Conservation (phyloP, 1,140 invertebrate species). For the Aricia agestis region DNA sequence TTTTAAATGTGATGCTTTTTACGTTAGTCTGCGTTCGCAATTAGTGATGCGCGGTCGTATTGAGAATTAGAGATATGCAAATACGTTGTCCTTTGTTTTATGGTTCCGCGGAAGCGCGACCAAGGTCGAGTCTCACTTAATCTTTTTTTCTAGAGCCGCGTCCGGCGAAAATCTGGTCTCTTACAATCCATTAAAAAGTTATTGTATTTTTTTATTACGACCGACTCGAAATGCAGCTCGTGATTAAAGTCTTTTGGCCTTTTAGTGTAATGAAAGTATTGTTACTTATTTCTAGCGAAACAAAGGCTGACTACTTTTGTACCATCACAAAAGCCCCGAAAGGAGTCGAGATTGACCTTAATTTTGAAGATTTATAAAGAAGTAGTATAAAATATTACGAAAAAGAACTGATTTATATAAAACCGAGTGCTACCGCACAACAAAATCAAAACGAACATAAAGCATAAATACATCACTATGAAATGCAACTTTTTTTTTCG, state of each 20-base stretch:
- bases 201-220: slow-evolving; percentile 17
- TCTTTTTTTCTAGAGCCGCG: slow-evolving; percentile 35
- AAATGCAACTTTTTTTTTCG: not conserved
- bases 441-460: not conserved
- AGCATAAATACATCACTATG: not conserved
- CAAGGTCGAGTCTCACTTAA: slow-evolving; percentile 43
- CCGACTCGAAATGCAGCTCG: slow-evolving; percentile 29
- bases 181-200: slow-evolving; percentile 45
- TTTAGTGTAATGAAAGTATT: slow-evolving; percentile 43
- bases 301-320: slow-evolving; percentile 17
- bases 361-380: slow-evolving; percentile 9
- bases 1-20: slow-evolving; percentile 74
- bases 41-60: slow-evolving; percentile 70
- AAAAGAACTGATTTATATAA: too few relatives aligned
- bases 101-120: slow-evolving; percentile 46
- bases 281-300: slow-evolving; percentile 32
- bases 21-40: slow-evolving; percentile 73
- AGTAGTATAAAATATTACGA: not conserved
- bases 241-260: slow-evolving; percentile 38
- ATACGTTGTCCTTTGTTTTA: slow-evolving; percentile 33
- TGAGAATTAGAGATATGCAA: slow-evolving; percentile 64
- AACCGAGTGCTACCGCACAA: not conserved
- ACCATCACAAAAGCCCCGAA: not conserved
- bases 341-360: not conserved
- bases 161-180: slow-evolving; percentile 42